These are phyloP conservation scores for Drosophila mimica DNA, from an alignment of 2,888 invertebrate species.

Conservation along the genomic window DNA sequence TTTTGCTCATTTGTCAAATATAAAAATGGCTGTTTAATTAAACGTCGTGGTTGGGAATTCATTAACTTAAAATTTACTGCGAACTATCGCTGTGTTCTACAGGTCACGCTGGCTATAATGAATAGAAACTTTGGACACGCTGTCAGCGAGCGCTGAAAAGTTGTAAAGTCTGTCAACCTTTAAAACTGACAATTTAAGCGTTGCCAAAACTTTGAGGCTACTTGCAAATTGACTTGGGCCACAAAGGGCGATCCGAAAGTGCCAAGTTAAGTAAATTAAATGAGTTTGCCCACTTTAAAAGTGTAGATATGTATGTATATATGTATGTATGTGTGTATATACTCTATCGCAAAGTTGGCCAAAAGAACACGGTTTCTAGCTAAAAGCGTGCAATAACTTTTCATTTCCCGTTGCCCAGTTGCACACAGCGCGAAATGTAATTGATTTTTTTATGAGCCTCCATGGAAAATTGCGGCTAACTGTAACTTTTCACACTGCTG, in stretches of 20 bases:
- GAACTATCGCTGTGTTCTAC: constrained; percentile 5
- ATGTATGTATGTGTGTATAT: neutral
- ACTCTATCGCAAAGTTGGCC: constrained; percentile 37
- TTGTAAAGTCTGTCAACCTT: constrained; percentile 31
- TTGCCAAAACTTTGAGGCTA: constrained; percentile 34
- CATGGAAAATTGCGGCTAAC: constrained; percentile 9
- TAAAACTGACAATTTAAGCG: constrained; percentile 65
- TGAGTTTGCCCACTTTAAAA: constrained; percentile 51
- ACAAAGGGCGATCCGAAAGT: constrained; percentile 55
- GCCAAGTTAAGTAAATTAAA: constrained; percentile 62
- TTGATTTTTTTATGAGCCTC: constrained; percentile 61
- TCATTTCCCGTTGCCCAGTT: constrained; percentile 67
- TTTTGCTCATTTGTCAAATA: constrained; percentile 13
- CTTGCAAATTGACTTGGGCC: constrained; percentile 60
- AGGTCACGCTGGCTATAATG: constrained; percentile 52
- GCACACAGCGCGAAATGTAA: constrained; percentile 49
- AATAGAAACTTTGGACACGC: constrained; percentile 57
- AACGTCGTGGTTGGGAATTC: constrained; percentile 42
- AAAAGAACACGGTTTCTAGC: constrained; percentile 43
- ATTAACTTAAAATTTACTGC: constrained; percentile 52
- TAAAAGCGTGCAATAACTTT: constrained; percentile 75
- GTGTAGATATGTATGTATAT: neutral
- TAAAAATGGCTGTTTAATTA: constrained; percentile 44
- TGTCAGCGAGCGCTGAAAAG: neutral
- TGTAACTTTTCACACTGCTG: constrained; percentile 16